These are phyloP conservation scores for Apotomis capreana DNA, from an alignment of 2,888 invertebrate species.

Conservation along the genomic window DNA sequence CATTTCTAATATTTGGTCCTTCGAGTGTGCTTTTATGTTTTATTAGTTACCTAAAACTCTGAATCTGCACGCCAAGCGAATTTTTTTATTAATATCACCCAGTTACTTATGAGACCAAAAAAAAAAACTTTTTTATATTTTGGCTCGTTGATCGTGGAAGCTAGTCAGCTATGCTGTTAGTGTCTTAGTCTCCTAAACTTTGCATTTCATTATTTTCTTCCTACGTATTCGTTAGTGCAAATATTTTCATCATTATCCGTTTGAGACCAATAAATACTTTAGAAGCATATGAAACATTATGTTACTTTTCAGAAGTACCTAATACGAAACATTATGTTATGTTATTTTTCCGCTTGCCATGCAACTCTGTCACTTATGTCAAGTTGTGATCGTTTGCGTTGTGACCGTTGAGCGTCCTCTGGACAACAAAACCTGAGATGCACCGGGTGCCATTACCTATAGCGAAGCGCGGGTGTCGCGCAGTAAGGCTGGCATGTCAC, in stretches of 20 bases:
- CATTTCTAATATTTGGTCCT: not conserved
- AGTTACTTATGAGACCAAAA: too few relatives aligned
- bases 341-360: conserved; percentile 16
- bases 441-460: not conserved
- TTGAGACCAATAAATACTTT: too few relatives aligned
- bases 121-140: too few relatives aligned
- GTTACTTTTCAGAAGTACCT: too few relatives aligned
- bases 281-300: too few relatives aligned
- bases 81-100: not conserved
- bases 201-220: too few relatives aligned
- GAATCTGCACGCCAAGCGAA: conserved; percentile 40
- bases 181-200: too few relatives aligned
- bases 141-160: too few relatives aligned
- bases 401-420: not conserved
- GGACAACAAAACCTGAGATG: conserved; percentile 6
- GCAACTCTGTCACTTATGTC: conserved; percentile 33
- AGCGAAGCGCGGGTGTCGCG: not conserved
- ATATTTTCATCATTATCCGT: too few relatives aligned
- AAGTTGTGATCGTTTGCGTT: not conserved
- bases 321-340: too few relatives aligned
- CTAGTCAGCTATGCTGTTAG: too few relatives aligned
- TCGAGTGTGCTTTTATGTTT: conserved; percentile 4
- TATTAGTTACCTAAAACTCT: not conserved
- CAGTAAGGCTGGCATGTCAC: conserved; percentile 26
- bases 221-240: too few relatives aligned